These are phyloP conservation scores for Drosophila setifemur DNA, from an alignment of 1,140 invertebrate genomes.

Conservation along the genomic window DNA sequence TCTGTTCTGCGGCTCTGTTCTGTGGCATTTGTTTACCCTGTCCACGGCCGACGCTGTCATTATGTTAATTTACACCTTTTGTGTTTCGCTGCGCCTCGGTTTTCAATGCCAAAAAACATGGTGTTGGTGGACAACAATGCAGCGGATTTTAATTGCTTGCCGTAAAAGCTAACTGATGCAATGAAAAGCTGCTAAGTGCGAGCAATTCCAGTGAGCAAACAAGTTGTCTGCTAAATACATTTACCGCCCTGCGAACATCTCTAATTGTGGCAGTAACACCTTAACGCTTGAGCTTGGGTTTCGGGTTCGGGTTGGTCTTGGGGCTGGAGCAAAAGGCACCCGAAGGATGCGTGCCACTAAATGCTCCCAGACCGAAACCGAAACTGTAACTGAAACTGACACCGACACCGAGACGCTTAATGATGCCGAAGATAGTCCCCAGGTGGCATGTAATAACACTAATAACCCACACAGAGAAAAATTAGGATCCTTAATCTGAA, in stretches of 20 bases:
- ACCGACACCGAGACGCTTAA: constrained; percentile 28
- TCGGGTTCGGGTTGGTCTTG: too few species aligned
- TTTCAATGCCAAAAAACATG: constrained; percentile 23
- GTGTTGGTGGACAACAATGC: constrained; percentile 16
- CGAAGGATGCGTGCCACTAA: constrained; percentile 48
- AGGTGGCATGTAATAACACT: constrained; percentile 49
- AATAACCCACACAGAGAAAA: constrained; percentile 39
- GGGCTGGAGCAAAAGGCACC: constrained; percentile 47
- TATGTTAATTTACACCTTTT: constrained; percentile 75
- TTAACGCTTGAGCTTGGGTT: constrained; percentile 33
- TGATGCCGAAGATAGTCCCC: constrained; percentile 31
- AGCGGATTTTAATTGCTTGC: constrained; percentile 64
- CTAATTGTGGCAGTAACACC: constrained; percentile 12
- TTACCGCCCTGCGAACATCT: constrained; percentile 44
- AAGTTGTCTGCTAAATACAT: constrained; percentile 39
- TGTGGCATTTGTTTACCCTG: constrained; percentile 22
- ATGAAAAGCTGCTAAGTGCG: constrained; percentile 31
- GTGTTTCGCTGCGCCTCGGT: constrained; percentile 8
- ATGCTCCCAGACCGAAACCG: constrained; percentile 23
- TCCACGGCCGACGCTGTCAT: constrained; percentile 23
- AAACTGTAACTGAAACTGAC: constrained; percentile 7
- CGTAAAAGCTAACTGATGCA: constrained; percentile 54
- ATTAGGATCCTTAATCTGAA: neutral
- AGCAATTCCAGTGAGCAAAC: constrained; percentile 17
- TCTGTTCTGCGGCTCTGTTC: too few species aligned